Base-by-base conservation (phyloP, 2,113 vertebrate genomes). In the Murina feae region DNA sequence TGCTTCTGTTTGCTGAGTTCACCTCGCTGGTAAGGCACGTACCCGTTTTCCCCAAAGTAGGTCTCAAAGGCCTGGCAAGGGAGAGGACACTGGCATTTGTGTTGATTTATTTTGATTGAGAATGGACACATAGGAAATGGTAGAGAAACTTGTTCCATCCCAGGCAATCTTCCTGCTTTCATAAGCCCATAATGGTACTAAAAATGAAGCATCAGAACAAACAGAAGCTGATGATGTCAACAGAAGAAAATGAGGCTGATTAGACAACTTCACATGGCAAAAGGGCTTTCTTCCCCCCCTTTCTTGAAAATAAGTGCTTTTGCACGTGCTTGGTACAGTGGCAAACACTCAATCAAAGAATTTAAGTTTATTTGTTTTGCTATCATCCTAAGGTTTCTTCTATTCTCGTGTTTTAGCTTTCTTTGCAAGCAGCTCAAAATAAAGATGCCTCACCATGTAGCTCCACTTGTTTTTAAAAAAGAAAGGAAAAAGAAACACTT, bases 191-290 rank as follows among this genome's bases (percentile, higher is more conserved):
- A 80, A 93, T 82, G 94, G 95, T 71, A 88, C 94, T 93, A 95
- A 95, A 96, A 96, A 92, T 95, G 95, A 97, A 96, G 87, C 81
- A 79, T 60, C 90, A 79, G 95, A 97, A 97, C 97, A 97, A 96
- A 93, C 42, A 95, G 90, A 95, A 88, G 90, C 92, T 96, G 96
- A 91, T 95, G 95, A 97, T 44, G 88, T 87, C 97, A 93, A 92
- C 3, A 94, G 93, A 94, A 95, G 95, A 96, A 95, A 96, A 97
- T 87, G 90, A 94, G 85, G 87, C 95, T 97, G 90, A 97, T 96
- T 96, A 96, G 94, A 91, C 74, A 88, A 94, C 79, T 82, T 92
- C 90, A 88, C 51, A 47, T n/a, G 90, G 90, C 72, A 91, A 80
- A 94, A 90, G 95, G 39, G 80, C 87, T 94, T 93, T 91, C 75